These are phyloP conservation scores for Mola mola DNA, from an alignment of 2,113 vertebrate genomes.

Conservation along the genomic window DNA sequence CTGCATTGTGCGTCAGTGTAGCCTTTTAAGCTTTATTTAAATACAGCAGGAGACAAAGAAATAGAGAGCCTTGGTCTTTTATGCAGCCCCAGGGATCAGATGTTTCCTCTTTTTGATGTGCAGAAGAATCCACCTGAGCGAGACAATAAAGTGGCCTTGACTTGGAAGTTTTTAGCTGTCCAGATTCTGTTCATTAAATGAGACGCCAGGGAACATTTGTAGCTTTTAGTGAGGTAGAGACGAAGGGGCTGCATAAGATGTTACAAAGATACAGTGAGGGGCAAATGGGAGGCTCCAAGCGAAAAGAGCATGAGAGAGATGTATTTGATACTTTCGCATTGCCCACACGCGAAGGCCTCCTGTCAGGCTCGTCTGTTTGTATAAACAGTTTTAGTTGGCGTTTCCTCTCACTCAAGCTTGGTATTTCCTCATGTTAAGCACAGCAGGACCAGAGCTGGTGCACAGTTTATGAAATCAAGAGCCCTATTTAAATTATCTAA, in stretches of 20 bases:
- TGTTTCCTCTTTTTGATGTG: constrained; percentile 55
- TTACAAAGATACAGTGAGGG: constrained; percentile 14
- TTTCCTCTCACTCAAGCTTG: constrained; percentile 39
- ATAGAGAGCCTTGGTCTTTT: constrained; percentile 33
- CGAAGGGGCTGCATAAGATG: constrained; percentile 45
- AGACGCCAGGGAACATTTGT: constrained; percentile 47
- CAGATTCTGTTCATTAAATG: constrained; percentile 53
- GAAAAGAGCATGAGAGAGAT: constrained; percentile 15
- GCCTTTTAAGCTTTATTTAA: constrained; percentile 23
- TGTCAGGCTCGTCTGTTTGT: constrained; percentile 43
- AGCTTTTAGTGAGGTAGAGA: constrained; percentile 18
- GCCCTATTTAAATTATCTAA: no score
- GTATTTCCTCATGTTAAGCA: constrained; percentile 59
- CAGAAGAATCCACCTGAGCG: constrained; percentile 59
- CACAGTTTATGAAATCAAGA: constrained; percentile 8
- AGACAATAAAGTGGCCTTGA: constrained; percentile 45
- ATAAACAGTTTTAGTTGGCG: constrained; percentile 39
- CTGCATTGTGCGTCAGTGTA: constrained; percentile 17
- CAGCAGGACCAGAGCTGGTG: constrained; percentile 31
- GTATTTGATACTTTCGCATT: constrained; percentile 36
- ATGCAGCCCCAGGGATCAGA: constrained; percentile 49
- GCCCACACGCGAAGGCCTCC: constrained; percentile 27
- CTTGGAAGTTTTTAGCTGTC: constrained; percentile 43
- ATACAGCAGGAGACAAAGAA: constrained; percentile 48
- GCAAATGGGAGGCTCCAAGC: neutral